Percentiles rank a stretch among this genome's conserved stretches.
Evolutionary conservation across 2,888 invertebrate genomes (phyloP).

Genomic region (Alloplasta piceator): DNA sequence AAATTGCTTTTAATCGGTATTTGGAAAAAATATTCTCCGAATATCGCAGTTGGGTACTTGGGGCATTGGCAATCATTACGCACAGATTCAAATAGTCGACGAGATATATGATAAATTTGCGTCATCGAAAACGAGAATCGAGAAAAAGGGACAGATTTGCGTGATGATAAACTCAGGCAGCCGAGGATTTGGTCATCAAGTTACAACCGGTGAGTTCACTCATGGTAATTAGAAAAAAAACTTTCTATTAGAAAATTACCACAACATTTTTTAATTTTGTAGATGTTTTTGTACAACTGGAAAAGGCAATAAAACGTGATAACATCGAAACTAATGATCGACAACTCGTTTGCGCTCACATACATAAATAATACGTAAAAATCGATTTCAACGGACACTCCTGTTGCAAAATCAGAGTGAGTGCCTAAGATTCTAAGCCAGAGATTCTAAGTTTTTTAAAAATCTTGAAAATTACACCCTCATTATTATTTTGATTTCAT

Average conservation of each 20-base stretch:
- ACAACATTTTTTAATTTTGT: conserved; percentile 51
- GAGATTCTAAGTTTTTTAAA: too few relatives aligned
- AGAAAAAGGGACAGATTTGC: conserved; percentile 96
- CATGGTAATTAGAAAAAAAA: not conserved
- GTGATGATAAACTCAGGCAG: conserved; percentile 99
- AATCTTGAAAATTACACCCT: too few relatives aligned
- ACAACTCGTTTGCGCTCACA: conserved; percentile 99
- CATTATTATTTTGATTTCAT: too few relatives aligned
- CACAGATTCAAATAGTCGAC: conserved; percentile 99
- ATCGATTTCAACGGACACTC: too few relatives aligned
- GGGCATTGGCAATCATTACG: conserved; percentile 99
- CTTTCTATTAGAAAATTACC: not conserved
- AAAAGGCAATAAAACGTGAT: conserved; percentile 99
- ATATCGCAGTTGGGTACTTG: conserved; percentile 92
- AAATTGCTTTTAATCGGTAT: not conserved
- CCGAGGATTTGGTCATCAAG: conserved; percentile 99
- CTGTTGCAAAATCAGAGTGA: too few relatives aligned
- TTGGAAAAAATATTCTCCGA: not conserved
- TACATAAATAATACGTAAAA: conserved; percentile 97
- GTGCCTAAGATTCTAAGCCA: too few relatives aligned
- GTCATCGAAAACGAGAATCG: conserved; percentile 99
- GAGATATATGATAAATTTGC: conserved; percentile 99
- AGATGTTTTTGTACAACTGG: conserved; percentile 99
- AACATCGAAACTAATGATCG: conserved; percentile 98
- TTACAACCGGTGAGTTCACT: conserved; percentile 84